Evolutionary conservation across 1,140 invertebrate species (phyloP).

Genomic region (Zaprionus inermis): DNA sequence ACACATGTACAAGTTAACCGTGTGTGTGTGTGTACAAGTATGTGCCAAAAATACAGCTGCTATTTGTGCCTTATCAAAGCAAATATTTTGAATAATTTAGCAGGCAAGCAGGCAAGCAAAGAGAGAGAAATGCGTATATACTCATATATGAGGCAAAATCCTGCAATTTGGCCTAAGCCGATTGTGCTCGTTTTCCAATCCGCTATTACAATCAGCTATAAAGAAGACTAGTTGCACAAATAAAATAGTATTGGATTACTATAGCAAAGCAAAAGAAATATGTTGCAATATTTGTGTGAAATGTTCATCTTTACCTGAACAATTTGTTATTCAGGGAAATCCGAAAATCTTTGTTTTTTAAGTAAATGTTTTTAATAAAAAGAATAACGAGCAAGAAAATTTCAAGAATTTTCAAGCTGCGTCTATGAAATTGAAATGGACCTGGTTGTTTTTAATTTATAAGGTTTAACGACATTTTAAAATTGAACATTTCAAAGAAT

Average conservation of each 20-base stretch:
- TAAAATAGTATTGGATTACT: neutral
- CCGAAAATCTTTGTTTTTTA: too few relatives aligned
- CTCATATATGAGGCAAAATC: neutral
- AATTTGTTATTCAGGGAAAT: too few relatives aligned
- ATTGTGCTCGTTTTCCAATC: conserved; percentile 1
- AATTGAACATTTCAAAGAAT: too few relatives aligned
- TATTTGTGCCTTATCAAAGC: conserved; percentile 7
- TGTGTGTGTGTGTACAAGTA: neutral
- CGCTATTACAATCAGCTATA: neutral
- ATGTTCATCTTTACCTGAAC: too few relatives aligned
- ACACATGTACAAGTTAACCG: neutral
- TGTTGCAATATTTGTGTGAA: too few relatives aligned
- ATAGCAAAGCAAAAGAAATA: neutral
- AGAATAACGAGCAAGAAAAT: too few relatives aligned
- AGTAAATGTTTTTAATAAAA: too few relatives aligned
- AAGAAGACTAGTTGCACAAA: neutral
- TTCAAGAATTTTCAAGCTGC: too few relatives aligned
- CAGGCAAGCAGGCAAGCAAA: neutral
- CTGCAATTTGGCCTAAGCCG: conserved; percentile 5
- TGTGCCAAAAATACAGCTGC: conserved; percentile 6
- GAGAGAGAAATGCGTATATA: neutral
- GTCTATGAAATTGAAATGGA: too few relatives aligned
- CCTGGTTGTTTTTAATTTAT: too few relatives aligned
- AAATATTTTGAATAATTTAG: conserved; percentile 10
- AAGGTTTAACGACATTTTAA: too few relatives aligned